A percentile compares a stretch with the other conserved stretches of the same genome.
phyloP scores from a whole-genome alignment of 2,888 invertebrate species.

The Drosophila quasianomalipes region DNA sequence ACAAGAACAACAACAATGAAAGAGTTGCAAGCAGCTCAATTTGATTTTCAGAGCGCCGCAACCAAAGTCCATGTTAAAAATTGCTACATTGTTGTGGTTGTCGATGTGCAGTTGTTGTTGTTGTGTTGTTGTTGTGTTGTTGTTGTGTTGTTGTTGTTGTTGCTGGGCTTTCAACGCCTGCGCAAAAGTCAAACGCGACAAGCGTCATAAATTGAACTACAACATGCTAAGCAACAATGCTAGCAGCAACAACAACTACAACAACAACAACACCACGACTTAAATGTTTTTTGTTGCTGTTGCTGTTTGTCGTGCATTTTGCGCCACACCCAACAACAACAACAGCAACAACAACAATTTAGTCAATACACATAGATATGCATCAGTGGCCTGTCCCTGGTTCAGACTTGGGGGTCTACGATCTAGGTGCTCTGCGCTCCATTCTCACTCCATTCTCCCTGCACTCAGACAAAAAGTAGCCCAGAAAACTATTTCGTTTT shows the following conservation, averaged over 20 bases:
- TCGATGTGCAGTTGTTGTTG: slow-evolving; percentile 20
- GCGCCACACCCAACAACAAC: slow-evolving; percentile 56
- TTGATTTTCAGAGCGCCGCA: slow-evolving; percentile 62
- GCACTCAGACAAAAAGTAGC: not conserved
- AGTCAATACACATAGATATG: slow-evolving; percentile 74
- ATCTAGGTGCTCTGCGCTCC: slow-evolving; percentile 6
- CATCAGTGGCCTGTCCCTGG: slow-evolving; percentile 53
- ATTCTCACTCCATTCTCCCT: slow-evolving; percentile 27
- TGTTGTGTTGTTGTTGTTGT: slow-evolving; percentile 35
- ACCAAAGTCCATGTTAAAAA: slow-evolving; percentile 44
- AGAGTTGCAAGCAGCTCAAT: slow-evolving; percentile 64
- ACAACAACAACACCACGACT: slow-evolving; percentile 35
- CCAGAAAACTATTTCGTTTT: not conserved
- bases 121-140: slow-evolving; percentile 43
- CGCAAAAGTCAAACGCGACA: slow-evolving; percentile 78
- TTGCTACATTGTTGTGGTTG: slow-evolving; percentile 43
- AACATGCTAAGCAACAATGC: slow-evolving; percentile 78
- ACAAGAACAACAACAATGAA: slow-evolving; percentile 25
- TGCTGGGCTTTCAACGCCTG: slow-evolving; percentile 77
- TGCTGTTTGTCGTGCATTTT: slow-evolving; percentile 68
- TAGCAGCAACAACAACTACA: slow-evolving; percentile 27
- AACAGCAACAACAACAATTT: slow-evolving; percentile 59
- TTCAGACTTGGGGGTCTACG: slow-evolving; percentile 17
- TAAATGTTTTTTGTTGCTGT: slow-evolving; percentile 1
- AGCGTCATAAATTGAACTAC: slow-evolving; percentile 79